Evolutionary conservation across 1,140 invertebrate genomes (phyloP).

Genomic region (Drosophila sucinea): DNA sequence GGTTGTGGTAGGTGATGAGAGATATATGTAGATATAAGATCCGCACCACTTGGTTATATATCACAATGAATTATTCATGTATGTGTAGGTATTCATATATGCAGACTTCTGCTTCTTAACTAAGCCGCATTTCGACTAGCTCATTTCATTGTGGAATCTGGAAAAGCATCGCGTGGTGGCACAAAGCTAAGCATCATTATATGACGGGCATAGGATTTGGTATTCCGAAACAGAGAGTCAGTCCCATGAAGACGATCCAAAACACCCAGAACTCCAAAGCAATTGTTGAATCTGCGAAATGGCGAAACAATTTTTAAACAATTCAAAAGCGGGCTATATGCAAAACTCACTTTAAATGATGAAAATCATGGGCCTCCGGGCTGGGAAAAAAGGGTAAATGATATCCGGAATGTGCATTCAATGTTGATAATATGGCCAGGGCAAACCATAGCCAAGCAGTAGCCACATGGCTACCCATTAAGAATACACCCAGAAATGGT

Average conservation of each 20-base stretch:
- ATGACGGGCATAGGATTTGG: constrained; percentile 89
- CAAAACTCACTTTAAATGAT: constrained; percentile 90
- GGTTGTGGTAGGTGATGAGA: background rate
- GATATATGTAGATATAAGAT: background rate
- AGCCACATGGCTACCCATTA: constrained; percentile 92
- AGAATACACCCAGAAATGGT: constrained; percentile 90
- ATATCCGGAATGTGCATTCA: constrained; percentile 94
- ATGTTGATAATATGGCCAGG: constrained; percentile 90
- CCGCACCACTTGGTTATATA: background rate
- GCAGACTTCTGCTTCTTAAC: background rate
- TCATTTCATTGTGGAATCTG: constrained; percentile 85
- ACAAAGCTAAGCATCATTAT: constrained; percentile 92
- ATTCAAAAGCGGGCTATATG: background rate
- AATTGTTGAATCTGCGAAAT: constrained; percentile 90
- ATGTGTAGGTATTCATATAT: constrained; percentile 2
- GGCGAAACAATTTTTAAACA: background rate
- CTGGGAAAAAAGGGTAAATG: constrained; percentile 95
- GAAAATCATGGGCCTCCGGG: constrained; percentile 96
- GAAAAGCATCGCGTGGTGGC: constrained; percentile 89
- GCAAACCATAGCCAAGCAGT: constrained; percentile 93
- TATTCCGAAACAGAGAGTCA: constrained; percentile 90
- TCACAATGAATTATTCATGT: constrained; percentile 14
- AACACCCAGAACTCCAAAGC: constrained; percentile 93
- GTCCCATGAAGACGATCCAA: constrained; percentile 94
- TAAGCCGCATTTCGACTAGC: background rate